Percentiles rank a stretch among this genome's conserved stretches.
Conservation (phyloP, 2,888 invertebrate genomes). For the Thymelicus lineola region DNA sequence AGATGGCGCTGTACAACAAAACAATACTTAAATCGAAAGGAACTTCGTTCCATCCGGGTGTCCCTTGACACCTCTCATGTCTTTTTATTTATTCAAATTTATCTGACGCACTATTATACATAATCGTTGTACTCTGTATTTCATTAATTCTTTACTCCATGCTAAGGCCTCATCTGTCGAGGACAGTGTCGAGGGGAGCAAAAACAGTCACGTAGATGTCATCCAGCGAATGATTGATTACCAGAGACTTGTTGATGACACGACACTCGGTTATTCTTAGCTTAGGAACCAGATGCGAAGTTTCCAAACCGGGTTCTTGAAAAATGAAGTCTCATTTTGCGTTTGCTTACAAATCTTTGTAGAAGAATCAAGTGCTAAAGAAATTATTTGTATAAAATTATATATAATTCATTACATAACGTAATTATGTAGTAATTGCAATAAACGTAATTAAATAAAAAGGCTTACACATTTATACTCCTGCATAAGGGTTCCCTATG, state of each 20-base stretch:
- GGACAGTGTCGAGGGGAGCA: conserved; percentile 58
- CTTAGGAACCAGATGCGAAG: conserved; percentile 39
- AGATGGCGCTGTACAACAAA: too few species aligned
- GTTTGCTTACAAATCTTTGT: neutral
- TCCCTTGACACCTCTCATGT: too few species aligned
- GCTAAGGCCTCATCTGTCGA: conserved; percentile 57
- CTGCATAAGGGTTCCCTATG: too few species aligned
- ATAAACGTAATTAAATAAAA: too few species aligned
- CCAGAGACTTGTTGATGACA: conserved; percentile 53
- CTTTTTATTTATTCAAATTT: too few species aligned
- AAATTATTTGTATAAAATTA: too few species aligned
- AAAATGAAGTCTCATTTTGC: conserved; percentile 12
- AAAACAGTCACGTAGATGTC: conserved; percentile 65
- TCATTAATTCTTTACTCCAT: neutral
- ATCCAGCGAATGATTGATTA: conserved; percentile 66
- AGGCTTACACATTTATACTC: too few species aligned
- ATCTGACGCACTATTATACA: neutral
- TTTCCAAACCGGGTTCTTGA: conserved; percentile 9
- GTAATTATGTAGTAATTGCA: too few species aligned
- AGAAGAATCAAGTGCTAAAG: too few species aligned
- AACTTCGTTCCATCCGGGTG: too few species aligned
- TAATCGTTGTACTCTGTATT: conserved; percentile 5
- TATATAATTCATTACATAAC: too few species aligned
- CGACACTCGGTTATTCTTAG: conserved; percentile 56
- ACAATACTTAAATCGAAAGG: too few species aligned